Base-by-base conservation (phyloP, 2,113 vertebrate species). In the Pedionomus torquatus region DNA sequence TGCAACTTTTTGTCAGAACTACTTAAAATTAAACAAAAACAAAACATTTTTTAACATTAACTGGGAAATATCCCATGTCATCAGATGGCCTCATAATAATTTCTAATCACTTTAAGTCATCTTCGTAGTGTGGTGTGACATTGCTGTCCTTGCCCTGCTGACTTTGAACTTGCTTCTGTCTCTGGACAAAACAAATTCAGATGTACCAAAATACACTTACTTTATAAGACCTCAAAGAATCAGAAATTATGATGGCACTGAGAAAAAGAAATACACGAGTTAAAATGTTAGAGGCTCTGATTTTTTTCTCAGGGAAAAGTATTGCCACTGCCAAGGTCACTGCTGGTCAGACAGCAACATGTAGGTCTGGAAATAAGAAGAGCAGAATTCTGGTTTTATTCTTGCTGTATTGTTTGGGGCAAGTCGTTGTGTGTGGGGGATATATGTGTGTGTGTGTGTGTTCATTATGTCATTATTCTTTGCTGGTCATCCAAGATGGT, bases 31-130 rank as follows among this genome's bases (percentile, higher is more conserved):
- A 1, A 85, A 16, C 16, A 52, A 30, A 82, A 13, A 16, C 10
- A 76, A 64, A 43, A 60, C 11, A 2, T 19, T 57, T 76, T 51
- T 82, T 16, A 90, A 44, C 1, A 0, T 68, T 60, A 39, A 37
- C 3, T 51, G 35, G 8, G 23, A 16, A 76, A 39, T 20, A 5
- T n/a, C 7, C 7, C 4, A 1, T 39, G 7, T 69, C 7, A 4
- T 52, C 23, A 70, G 13, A 71, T 7, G 26, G 11, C 25, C 18
- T 41, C 11, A 30, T 54, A 58, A 26, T 5, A 3, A n/a, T 44
- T 84, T 94, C 44, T 69, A 15, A 28, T 69, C 58, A 8, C 20
- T 79, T 0, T 76, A 78, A 76, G 24, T 57, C 10, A 85, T 55
- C 33, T 65, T 51, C 15, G 43, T 4, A 51, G 5, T 46, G 28